Evolutionary conservation across 2,888 invertebrate genomes (phyloP).

Genomic region (Cosmorhoe ocellata): DNA sequence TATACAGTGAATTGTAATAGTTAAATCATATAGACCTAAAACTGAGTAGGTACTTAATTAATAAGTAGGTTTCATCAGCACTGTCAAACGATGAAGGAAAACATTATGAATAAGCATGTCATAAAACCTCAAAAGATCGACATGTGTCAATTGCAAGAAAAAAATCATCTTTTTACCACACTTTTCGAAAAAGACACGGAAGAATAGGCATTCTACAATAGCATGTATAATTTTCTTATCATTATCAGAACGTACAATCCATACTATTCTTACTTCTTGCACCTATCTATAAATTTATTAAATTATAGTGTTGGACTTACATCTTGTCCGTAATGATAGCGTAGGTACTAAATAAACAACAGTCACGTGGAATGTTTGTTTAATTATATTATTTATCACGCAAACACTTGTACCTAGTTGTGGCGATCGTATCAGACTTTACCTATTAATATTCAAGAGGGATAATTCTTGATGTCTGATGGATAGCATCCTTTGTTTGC

Average conservation of each 20-base stretch:
- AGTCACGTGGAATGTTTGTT: constrained; percentile 15
- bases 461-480: constrained; percentile 51
- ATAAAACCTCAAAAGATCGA: no score
- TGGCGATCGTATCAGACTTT: constrained; percentile 27
- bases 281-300: neutral
- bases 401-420: constrained; percentile 30
- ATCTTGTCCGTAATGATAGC: constrained; percentile 8
- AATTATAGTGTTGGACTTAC: neutral
- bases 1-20: no score
- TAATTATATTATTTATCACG: constrained; percentile 32
- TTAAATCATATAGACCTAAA: no score
- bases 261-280: no score
- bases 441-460: constrained; percentile 49
- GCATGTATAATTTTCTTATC: neutral
- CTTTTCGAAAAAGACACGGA: no score
- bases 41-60: no score
- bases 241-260: neutral
- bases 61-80: no score
- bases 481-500: constrained; percentile 54
- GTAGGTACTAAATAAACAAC: constrained; percentile 12
- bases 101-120: no score
- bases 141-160: no score
- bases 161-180: no score
- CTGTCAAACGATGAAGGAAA: no score
- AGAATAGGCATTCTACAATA: no score